A percentile compares a stretch with the other conserved stretches of the same genome.
Evolutionary conservation across 2,888 invertebrate species (phyloP).

Genomic region (Oxycera nigricornis): DNA sequence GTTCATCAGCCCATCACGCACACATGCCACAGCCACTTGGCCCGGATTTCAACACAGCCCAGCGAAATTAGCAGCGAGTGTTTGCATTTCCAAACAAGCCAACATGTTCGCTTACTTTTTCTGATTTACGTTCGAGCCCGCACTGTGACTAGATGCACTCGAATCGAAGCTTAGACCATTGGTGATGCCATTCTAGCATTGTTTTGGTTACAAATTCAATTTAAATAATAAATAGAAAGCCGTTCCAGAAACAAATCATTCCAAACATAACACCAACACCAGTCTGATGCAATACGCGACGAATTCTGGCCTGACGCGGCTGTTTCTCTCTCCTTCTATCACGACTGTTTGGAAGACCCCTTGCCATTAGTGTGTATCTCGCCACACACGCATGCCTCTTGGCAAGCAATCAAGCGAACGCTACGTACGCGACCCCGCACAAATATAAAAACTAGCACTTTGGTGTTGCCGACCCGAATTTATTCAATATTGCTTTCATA

Average conservation of each 20-base stretch:
- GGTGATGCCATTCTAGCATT: background rate
- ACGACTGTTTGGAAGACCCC: too few relatives aligned
- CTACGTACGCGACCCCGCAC: too few relatives aligned
- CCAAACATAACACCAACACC: background rate
- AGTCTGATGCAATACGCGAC: background rate
- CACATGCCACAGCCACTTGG: background rate
- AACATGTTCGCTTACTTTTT: constrained; percentile 25
- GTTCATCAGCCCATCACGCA: background rate
- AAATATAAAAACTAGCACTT: too few relatives aligned
- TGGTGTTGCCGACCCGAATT: too few relatives aligned
- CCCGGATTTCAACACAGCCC: constrained; percentile 21
- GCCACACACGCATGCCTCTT: too few relatives aligned
- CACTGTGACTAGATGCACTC: too few relatives aligned
- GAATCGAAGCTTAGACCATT: background rate
- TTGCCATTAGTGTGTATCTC: too few relatives aligned
- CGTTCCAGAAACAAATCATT: background rate
- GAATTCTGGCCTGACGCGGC: too few relatives aligned
- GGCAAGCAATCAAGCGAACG: too few relatives aligned
- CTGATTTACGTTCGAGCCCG: constrained; percentile 5
- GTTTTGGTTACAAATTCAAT: background rate
- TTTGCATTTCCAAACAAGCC: constrained; percentile 22
- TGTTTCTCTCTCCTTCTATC: too few relatives aligned
- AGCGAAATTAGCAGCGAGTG: constrained; percentile 9
- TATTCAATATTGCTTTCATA: too few relatives aligned
- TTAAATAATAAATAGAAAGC: background rate